Percentiles rank a stretch among this genome's conserved stretches.
phyloP scores from a whole-genome alignment of 2,797 vertebrate genomes.

The Nyctalus aviator region DNA sequence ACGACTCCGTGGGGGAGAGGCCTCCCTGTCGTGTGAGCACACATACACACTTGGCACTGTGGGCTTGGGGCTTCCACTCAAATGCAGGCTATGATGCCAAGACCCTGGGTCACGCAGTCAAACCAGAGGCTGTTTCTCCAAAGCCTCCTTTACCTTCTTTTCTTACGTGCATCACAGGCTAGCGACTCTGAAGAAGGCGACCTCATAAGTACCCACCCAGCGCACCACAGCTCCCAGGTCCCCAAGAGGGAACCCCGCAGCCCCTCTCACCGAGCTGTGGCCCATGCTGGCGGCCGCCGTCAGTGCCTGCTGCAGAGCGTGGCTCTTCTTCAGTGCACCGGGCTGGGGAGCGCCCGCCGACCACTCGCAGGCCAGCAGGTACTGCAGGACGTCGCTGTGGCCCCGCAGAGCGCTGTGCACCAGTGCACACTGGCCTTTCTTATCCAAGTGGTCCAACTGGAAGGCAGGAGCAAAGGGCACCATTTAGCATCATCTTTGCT shows the following conservation, averaged over 20 bases:
- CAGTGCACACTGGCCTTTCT: slow-evolving; percentile 96
- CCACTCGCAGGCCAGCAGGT: slow-evolving; percentile 93
- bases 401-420: slow-evolving; percentile 96
- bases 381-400: slow-evolving; percentile 93
- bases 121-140: neutral
- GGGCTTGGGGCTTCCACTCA: no score
- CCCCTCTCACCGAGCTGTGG: slow-evolving; percentile 91
- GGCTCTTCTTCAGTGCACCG: slow-evolving; percentile 90
- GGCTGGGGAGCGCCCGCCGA: slow-evolving; percentile 87
- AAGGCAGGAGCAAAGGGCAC: neutral
- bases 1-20: fast-evolving
- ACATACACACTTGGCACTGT: fast-evolving
- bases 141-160: neutral
- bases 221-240: neutral
- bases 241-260: neutral
- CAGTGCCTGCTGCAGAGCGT: slow-evolving; percentile 95
- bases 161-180: neutral
- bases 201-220: neutral
- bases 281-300: slow-evolving; percentile 98
- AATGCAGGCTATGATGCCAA: fast-evolving
- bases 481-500: neutral
- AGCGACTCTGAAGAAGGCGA: neutral
- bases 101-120: neutral
- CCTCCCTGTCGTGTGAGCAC: fast-evolving
- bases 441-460: slow-evolving; percentile 95